Conservation (phyloP, 1,140 invertebrate genomes). For the Pseudomyrmex pallidus region DNA sequence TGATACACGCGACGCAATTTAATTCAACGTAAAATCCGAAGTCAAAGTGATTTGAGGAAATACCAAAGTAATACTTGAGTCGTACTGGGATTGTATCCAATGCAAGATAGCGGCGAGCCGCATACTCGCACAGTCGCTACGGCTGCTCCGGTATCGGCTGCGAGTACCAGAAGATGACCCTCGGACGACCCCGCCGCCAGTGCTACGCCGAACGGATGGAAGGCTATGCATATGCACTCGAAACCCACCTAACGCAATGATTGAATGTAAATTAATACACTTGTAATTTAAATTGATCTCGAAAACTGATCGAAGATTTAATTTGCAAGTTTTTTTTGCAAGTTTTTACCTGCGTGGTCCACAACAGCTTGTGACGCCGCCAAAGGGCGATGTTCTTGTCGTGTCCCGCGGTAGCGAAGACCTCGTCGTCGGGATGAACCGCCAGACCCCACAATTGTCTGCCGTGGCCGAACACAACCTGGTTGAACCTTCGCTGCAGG, state of each 20-base stretch:
- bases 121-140: conserved; percentile 94
- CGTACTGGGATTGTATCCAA: conserved; percentile 94
- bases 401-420: conserved; percentile 96
- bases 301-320: too few species aligned
- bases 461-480: conserved; percentile 96
- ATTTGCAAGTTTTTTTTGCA: too few species aligned
- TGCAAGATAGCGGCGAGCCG: conserved; percentile 92
- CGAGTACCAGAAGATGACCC: conserved; percentile 94
- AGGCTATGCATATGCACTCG: conserved; percentile 93
- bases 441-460: conserved; percentile 96
- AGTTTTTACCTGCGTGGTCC: conserved; percentile 91
- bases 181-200: conserved; percentile 95
- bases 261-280: too few species aligned
- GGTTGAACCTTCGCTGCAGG: conserved; percentile 94
- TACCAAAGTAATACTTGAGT: not conserved
- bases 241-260: conserved; percentile 88
- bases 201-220: conserved; percentile 94
- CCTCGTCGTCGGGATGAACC: conserved; percentile 95
- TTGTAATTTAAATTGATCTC: too few species aligned
- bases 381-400: conserved; percentile 96
- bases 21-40: not conserved
- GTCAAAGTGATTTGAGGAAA: not conserved
- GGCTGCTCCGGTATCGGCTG: conserved; percentile 92
- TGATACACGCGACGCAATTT: too few species aligned
- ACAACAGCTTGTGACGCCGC: conserved; percentile 94